These are phyloP conservation scores for Catocala fraxini DNA, from an alignment of 2,888 invertebrate genomes.

Conservation along the genomic window DNA sequence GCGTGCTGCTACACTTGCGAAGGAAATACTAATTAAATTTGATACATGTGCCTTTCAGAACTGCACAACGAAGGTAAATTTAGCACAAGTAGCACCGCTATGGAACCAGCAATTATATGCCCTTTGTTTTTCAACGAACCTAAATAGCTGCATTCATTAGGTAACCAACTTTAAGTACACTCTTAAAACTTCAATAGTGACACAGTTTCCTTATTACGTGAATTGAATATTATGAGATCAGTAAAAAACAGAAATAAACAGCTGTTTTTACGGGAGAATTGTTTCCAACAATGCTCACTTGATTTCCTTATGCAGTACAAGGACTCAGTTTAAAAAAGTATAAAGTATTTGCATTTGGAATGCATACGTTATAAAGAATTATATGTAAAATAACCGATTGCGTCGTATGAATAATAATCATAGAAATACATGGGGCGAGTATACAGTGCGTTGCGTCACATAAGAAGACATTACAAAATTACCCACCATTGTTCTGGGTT, in stretches of 20 bases:
- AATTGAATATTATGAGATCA: constrained; percentile 28
- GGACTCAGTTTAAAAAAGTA: constrained; percentile 29
- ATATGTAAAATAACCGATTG: constrained; percentile 64
- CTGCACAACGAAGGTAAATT: constrained; percentile 25
- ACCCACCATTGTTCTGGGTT: constrained; percentile 84
- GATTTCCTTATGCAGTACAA: constrained; percentile 37
- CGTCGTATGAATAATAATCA: constrained; percentile 72
- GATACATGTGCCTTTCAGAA: constrained; percentile 34
- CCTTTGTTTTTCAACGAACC: constrained; percentile 32
- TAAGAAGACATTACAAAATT: constrained; percentile 85
- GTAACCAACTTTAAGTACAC: constrained; percentile 25
- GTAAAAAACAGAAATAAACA: constrained; percentile 25
- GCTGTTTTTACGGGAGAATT: constrained; percentile 22
- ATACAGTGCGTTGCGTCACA: constrained; percentile 79
- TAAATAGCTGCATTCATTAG: constrained; percentile 37
- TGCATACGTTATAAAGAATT: constrained; percentile 57
- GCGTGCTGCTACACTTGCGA: constrained; percentile 51
- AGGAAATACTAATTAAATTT: constrained; percentile 54
- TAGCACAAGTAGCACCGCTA: constrained; percentile 27
- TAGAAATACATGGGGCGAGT: constrained; percentile 62
- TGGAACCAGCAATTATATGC: constrained; percentile 22
- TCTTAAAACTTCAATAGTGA: constrained; percentile 35
- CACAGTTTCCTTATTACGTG: constrained; percentile 42
- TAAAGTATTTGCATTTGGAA: constrained; percentile 36
- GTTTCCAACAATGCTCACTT: constrained; percentile 17